Base-by-base conservation (phyloP, 2,888 invertebrate species). In the Atherix ibis region DNA sequence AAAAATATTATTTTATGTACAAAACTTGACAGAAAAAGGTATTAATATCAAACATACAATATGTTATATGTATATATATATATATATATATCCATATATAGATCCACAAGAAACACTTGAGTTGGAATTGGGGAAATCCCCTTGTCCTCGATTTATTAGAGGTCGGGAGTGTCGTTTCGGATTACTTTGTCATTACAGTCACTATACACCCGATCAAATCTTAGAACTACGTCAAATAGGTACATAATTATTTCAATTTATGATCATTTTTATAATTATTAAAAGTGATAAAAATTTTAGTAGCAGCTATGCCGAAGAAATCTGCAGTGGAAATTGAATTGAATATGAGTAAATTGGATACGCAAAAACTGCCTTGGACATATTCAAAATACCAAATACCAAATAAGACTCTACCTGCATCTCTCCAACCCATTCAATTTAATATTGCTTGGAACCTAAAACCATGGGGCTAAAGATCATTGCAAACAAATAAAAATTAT, bases 141-240 rank as follows among this genome's bases (percentile, higher is more conserved):
- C 49, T 0, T 58, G 58, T 28, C 38, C 31, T 2, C 50, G 52
- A 3, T 54, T 41, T 36, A 39, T 47, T n/a, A 43, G 35, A 2
- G 44, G 45, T 3, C 47, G 47, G 16, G 51, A 45, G 29, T 58
- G 58, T 36, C 52, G 49, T 41, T 58, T 54, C 32, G 51, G 53
- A 16, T 31, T 51, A 4, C 43, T 44, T n/a, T 58, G 58, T 35
- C 54, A 52, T 30, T 55, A 44, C 29, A 39, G 51, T 3, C 58
- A 58, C 32, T 58, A 48, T 29, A 51, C 38, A 17, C 36, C 41
- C 2, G 40, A 43, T 2, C 53, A 57, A 31, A 28, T 58, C 17
- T 35, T 44, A 12, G 42, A 50, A 18, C 37, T 57, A 9, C 42
- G 46, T 16, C 41, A 46, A 41, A 40, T 52, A 25, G 51, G 55